phyloP scores from a whole-genome alignment of 2,797 vertebrate genomes.

The Intellagama lesueurii region DNA sequence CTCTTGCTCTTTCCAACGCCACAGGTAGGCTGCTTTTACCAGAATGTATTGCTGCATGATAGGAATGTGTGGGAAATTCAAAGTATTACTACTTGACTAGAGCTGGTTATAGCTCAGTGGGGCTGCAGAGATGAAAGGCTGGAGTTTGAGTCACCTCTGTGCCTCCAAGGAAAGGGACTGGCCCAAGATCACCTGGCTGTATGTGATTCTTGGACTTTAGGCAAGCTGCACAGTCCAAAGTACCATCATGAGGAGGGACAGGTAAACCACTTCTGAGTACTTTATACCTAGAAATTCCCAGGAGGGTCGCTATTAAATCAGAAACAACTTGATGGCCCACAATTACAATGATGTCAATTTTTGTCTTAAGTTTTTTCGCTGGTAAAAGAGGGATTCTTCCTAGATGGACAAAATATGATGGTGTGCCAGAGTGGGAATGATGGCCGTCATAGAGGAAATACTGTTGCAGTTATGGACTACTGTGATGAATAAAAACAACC shows the following conservation, averaged over 20 bases:
- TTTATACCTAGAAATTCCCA: no score
- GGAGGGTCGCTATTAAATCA: no score
- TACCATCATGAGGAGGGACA: no score
- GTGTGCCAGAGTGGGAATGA: background rate
- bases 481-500: background rate
- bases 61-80: background rate
- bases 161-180: no score
- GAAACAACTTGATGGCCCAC: no score
- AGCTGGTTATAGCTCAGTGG: no score
- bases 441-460: background rate
- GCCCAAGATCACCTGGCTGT: no score
- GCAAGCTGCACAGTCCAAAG: no score
- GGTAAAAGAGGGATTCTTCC: background rate
- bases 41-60: background rate
- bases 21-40: conserved; percentile 82
- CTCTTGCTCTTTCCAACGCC: conserved; percentile 90
- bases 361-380: background rate
- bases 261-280: no score
- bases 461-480: background rate
- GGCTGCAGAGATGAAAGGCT: no score
- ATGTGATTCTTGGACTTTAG: no score
- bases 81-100: background rate
- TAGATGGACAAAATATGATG: background rate
- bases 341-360: background rate
- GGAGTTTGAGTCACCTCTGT: no score